Percentiles rank a stretch among this genome's conserved stretches.
Conservation (phyloP, 1,140 invertebrate species). For the Pseudomyrmex sp. region DNA sequence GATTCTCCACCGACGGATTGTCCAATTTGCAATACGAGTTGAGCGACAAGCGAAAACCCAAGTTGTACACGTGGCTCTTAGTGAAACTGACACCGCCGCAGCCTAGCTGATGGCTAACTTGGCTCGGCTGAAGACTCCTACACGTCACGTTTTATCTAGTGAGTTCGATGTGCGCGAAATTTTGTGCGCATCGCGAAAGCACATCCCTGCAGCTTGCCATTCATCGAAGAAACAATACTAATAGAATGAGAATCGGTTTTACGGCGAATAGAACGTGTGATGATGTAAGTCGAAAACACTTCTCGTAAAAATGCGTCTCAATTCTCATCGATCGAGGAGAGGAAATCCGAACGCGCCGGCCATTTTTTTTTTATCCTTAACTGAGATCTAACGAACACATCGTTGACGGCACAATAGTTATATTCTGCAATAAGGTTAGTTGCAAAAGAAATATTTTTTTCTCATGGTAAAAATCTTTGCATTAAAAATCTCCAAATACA, state of each 20-base stretch:
- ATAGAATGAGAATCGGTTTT: background rate
- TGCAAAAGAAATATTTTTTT: background rate
- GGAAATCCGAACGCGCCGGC: conserved; percentile 16
- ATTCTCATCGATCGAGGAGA: conserved; percentile 20
- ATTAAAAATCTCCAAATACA: background rate
- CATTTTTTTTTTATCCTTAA: conserved; percentile 25
- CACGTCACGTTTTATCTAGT: conserved; percentile 9
- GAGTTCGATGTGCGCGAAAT: background rate
- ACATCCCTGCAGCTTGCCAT: background rate
- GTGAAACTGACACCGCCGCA: conserved; percentile 87
- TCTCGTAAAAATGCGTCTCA: background rate
- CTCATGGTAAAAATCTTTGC: background rate
- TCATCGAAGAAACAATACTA: conserved; percentile 18
- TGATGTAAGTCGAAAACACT: background rate
- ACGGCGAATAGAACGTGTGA: no score
- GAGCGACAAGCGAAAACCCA: conserved; percentile 88
- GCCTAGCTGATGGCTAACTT: conserved; percentile 86
- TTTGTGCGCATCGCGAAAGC: background rate
- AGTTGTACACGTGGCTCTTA: conserved; percentile 91
- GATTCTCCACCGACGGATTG: conserved; percentile 94
- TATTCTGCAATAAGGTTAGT: background rate
- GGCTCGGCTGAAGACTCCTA: conserved; percentile 80
- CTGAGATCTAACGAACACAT: background rate
- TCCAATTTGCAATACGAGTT: conserved; percentile 94
- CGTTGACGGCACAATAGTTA: background rate